Percentiles rank a stretch among this genome's conserved stretches.
Evolutionary conservation across 2,113 vertebrate species (phyloP).

Genomic region (Colossoma macropomum): DNA sequence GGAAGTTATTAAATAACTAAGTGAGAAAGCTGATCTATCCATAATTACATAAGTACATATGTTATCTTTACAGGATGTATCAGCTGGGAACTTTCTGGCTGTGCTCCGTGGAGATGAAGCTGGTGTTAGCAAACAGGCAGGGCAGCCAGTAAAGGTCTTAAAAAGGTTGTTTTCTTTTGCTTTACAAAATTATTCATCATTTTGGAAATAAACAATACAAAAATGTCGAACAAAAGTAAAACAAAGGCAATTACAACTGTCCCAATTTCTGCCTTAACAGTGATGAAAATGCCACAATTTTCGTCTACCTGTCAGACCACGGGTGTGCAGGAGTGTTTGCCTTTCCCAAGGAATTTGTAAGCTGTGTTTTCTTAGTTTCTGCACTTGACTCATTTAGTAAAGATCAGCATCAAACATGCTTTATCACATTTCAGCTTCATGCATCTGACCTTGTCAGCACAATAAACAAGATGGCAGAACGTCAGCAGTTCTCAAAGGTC

Average conservation of each 20-base stretch:
- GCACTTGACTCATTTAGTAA: background rate
- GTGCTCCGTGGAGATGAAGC: conserved; percentile 27
- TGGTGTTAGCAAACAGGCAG: conserved; percentile 25
- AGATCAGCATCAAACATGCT: background rate
- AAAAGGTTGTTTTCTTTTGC: background rate
- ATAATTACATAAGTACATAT: background rate
- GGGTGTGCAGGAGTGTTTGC: background rate
- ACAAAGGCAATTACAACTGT: too few species aligned
- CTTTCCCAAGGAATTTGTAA: conserved; percentile 1
- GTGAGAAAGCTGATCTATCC: too few species aligned
- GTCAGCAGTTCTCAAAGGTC: background rate
- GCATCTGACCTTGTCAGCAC: conserved; percentile 1
- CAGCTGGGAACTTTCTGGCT: conserved; percentile 39
- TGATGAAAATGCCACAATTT: background rate
- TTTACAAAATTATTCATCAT: too few species aligned
- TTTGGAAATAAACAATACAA: too few species aligned
- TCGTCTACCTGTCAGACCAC: background rate
- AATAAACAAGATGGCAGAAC: background rate
- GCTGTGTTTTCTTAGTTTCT: background rate
- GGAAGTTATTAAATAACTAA: too few species aligned
- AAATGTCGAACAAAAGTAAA: too few species aligned
- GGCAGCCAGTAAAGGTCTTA: background rate
- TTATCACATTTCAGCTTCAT: background rate
- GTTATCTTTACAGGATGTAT: conserved; percentile 26
- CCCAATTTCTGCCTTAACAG: background rate